These are phyloP conservation scores for Sturnus vulgaris DNA, from an alignment of 2,113 vertebrate species.

Conservation along the genomic window DNA sequence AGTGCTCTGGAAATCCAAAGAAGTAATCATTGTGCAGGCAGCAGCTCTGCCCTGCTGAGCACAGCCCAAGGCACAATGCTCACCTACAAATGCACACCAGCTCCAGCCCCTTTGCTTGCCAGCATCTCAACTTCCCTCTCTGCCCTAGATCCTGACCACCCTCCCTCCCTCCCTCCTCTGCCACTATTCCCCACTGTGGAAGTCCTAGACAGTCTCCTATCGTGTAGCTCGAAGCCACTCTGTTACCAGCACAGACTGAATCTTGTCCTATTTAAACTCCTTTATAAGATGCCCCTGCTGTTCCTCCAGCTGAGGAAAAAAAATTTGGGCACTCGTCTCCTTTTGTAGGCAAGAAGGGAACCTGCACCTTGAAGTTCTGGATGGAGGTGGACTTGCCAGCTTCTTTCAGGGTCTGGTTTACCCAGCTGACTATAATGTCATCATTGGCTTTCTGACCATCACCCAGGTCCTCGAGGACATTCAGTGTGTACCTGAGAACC, in stretches of 20 bases:
- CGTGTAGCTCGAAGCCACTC: not conserved
- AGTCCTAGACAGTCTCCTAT: not conserved
- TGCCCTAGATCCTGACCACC: not conserved
- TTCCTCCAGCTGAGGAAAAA: not conserved
- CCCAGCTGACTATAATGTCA: slow-evolving; percentile 91
- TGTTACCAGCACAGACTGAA: not conserved
- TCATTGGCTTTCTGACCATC: slow-evolving; percentile 89
- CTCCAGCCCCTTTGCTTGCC: not conserved
- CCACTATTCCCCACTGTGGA: not conserved
- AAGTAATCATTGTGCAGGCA: not conserved
- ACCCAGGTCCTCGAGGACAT: slow-evolving; percentile 87
- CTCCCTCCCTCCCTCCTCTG: not conserved
- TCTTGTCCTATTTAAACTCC: not conserved
- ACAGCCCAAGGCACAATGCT: not conserved
- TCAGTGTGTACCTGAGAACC: slow-evolving; percentile 85
- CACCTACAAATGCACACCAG: not conserved
- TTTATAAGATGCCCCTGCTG: not conserved
- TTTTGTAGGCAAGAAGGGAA: not conserved
- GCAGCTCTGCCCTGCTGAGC: not conserved
- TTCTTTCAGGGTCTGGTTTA: slow-evolving; percentile 84
- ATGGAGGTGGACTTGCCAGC: slow-evolving; percentile 89
- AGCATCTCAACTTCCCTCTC: not conserved
- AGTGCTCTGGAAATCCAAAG: not conserved
- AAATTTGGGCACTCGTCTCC: not conserved
- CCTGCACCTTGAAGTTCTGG: slow-evolving; percentile 87